Percentiles rank a stretch among this genome's conserved stretches.
phyloP scores from a whole-genome alignment of 1,140 invertebrate genomes.

The Berghia stephanieae region DNA sequence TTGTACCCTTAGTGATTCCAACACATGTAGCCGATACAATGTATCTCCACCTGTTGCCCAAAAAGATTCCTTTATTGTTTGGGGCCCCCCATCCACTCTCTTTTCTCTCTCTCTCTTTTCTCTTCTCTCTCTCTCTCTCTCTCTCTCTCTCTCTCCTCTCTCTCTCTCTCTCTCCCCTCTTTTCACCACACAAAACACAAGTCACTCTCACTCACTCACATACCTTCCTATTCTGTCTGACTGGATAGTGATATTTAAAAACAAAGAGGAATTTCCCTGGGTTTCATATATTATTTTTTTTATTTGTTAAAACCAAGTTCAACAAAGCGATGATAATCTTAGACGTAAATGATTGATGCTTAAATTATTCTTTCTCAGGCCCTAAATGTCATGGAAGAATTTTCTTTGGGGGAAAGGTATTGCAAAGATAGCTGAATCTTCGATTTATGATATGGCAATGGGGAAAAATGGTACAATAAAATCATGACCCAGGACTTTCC shows the following conservation, averaged over 20 bases:
- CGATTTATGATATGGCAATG: too few species aligned
- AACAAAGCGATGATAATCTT: not conserved
- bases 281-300: not conserved
- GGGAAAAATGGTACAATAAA: too few species aligned
- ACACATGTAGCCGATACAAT: not conserved
- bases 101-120: not conserved
- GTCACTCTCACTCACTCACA: conserved; percentile 7
- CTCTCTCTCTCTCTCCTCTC: conserved; percentile 6
- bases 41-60: not conserved
- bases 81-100: not conserved
- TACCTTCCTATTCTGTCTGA: not conserved
- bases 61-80: not conserved
- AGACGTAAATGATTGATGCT: not conserved
- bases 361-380: not conserved
- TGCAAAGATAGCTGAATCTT: too few species aligned
- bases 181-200: not conserved
- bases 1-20: not conserved
- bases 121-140: not conserved
- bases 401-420: too few species aligned
- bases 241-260: not conserved
- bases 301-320: not conserved
- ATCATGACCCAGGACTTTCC: too few species aligned
- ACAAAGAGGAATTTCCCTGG: not conserved
- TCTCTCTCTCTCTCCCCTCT: not conserved
- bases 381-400: too few species aligned